Conservation (phyloP, 2,113 vertebrate genomes). For the Notothenia rossii region DNA sequence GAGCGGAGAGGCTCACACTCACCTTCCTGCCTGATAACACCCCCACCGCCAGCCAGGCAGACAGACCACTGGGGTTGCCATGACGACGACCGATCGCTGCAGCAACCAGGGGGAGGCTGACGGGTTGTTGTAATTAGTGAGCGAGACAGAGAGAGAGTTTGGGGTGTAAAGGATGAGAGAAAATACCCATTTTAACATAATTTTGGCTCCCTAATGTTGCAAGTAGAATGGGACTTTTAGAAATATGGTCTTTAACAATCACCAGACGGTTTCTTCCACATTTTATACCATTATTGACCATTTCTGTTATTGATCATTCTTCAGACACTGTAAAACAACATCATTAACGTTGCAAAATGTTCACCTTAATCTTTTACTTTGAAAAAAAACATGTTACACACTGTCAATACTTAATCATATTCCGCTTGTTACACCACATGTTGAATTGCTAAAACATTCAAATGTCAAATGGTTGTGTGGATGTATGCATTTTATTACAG, state of each 20-base stretch:
- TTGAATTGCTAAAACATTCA: no score
- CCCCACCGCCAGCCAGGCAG: conserved; percentile 28
- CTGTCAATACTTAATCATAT: background rate
- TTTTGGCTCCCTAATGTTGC: background rate
- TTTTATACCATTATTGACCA: background rate
- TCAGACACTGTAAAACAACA: background rate
- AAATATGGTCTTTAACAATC: no score
- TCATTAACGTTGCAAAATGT: background rate
- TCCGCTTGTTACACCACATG: no score
- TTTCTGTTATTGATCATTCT: background rate
- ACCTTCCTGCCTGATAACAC: conserved; percentile 60
- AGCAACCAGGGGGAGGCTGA: conserved; percentile 75
- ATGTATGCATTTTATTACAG: no score
- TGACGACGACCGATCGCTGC: conserved; percentile 72
- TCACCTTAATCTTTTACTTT: background rate
- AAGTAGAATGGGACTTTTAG: background rate
- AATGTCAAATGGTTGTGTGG: no score
- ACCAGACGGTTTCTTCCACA: no score
- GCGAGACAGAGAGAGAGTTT: conserved; percentile 18
- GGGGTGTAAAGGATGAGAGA: conserved; percentile 32
- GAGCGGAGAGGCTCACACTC: no score
- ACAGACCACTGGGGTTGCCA: conserved; percentile 76
- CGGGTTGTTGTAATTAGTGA: conserved; percentile 71
- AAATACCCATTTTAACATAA: background rate
- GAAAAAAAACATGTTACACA: background rate